Evolutionary conservation across 2,888 invertebrate species (phyloP).

Genomic region (Phyllotreta cruciferae): DNA sequence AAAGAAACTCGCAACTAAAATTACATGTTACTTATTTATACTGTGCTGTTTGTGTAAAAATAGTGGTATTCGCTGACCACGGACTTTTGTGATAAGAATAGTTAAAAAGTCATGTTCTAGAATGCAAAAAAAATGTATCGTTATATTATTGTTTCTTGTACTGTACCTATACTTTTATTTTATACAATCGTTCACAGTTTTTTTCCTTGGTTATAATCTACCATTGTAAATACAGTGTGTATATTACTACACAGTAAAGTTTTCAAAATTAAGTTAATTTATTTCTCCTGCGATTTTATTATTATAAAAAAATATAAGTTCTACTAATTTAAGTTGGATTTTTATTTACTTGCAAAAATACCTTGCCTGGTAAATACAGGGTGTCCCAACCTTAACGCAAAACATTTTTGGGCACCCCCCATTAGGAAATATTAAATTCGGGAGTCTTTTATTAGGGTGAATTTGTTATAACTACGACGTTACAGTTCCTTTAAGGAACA

Average conservation of each 20-base stretch:
- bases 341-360: constrained; percentile 24
- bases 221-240: constrained; percentile 60
- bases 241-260: constrained; percentile 56
- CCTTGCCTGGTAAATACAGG: too few species aligned
- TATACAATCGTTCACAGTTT: constrained; percentile 58
- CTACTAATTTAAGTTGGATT: constrained; percentile 47
- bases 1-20: constrained; percentile 57
- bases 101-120: constrained; percentile 60
- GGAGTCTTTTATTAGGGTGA: too few species aligned
- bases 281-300: constrained; percentile 50
- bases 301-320: constrained; percentile 50
- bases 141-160: constrained; percentile 60
- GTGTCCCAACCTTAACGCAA: too few species aligned
- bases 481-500: not conserved
- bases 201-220: constrained; percentile 55
- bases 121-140: constrained; percentile 58
- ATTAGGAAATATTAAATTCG: too few species aligned
- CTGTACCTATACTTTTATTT: constrained; percentile 60
- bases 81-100: constrained; percentile 61
- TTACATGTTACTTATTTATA: constrained; percentile 62
- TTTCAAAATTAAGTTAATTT: constrained; percentile 55
- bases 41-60: constrained; percentile 60
- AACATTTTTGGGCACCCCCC: too few species aligned
- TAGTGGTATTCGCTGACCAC: constrained; percentile 52
- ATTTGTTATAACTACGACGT: too few species aligned